phyloP scores from a whole-genome alignment of 2,797 vertebrate species.

The Clamator glandarius region DNA sequence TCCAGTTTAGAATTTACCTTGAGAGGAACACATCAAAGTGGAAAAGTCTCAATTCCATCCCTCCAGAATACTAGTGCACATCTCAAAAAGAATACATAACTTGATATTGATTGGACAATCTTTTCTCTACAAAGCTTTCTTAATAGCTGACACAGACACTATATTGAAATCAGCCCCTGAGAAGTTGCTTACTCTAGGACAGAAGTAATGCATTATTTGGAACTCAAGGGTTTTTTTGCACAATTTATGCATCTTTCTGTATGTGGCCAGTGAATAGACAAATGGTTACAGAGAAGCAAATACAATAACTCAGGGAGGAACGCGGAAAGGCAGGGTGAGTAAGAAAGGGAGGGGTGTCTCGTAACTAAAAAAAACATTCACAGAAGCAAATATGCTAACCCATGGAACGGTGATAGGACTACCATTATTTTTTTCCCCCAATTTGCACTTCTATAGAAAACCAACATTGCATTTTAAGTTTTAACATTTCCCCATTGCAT shows the following conservation, averaged over 20 bases:
- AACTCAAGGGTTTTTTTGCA: neutral
- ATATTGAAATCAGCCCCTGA: neutral
- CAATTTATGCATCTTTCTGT: neutral
- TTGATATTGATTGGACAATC: fast-evolving
- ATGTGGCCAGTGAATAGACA: neutral
- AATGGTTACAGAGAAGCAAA: neutral
- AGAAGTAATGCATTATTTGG: neutral
- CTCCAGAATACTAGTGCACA: neutral
- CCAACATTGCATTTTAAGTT: fast-evolving
- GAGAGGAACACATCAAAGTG: neutral
- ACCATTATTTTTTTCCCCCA: neutral
- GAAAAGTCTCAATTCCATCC: neutral
- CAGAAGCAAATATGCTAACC: neutral
- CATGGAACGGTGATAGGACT: neutral
- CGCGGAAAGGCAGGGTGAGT: fast-evolving
- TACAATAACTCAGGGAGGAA: neutral
- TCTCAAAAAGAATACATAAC: neutral
- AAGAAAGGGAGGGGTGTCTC: neutral
- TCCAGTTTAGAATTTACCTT: neutral
- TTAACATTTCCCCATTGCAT: neutral
- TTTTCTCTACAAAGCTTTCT: neutral
- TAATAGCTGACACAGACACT: neutral
- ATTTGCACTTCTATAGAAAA: neutral
- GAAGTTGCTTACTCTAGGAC: neutral
- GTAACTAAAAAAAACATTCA: neutral